Evolutionary conservation across 2,113 vertebrate genomes (phyloP).

Genomic region (Axis porcinus): DNA sequence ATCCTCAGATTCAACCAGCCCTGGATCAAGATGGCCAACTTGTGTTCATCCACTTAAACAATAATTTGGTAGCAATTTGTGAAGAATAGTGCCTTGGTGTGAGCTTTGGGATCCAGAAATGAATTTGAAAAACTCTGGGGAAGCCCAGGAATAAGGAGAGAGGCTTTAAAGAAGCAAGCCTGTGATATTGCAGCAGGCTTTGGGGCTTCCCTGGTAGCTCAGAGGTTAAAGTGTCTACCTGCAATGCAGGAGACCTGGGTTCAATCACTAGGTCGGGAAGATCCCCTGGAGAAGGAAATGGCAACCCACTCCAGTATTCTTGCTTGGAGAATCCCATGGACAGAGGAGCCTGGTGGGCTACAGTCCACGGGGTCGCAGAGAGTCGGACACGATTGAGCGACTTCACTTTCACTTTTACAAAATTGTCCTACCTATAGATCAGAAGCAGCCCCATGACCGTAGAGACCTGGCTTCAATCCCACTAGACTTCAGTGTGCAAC

Average conservation of each 20-base stretch:
- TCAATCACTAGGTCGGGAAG: too few species aligned
- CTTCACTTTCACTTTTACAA: not conserved
- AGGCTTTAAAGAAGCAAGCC: not conserved
- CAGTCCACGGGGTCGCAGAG: too few species aligned
- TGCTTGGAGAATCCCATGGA: too few species aligned
- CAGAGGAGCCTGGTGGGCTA: too few species aligned
- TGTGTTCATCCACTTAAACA: not conserved
- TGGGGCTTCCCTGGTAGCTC: too few species aligned
- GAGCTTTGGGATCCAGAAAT: not conserved
- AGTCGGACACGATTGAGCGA: too few species aligned
- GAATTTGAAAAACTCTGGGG: not conserved
- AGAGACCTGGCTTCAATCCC: not conserved
- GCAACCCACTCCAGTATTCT: too few species aligned
- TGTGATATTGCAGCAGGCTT: not conserved
- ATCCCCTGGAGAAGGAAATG: too few species aligned
- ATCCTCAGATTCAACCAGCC: not conserved
- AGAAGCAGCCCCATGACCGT: not conserved
- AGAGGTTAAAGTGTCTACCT: too few species aligned
- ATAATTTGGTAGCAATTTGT: not conserved
- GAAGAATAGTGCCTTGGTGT: not conserved
- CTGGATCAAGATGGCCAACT: not conserved
- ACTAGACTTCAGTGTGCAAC: not conserved
- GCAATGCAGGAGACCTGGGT: too few species aligned
- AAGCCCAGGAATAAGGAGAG: not conserved
- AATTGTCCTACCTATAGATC: fast-evolving